phyloP scores from a whole-genome alignment of 2,113 vertebrate genomes.

The Hippolais icterina region DNA sequence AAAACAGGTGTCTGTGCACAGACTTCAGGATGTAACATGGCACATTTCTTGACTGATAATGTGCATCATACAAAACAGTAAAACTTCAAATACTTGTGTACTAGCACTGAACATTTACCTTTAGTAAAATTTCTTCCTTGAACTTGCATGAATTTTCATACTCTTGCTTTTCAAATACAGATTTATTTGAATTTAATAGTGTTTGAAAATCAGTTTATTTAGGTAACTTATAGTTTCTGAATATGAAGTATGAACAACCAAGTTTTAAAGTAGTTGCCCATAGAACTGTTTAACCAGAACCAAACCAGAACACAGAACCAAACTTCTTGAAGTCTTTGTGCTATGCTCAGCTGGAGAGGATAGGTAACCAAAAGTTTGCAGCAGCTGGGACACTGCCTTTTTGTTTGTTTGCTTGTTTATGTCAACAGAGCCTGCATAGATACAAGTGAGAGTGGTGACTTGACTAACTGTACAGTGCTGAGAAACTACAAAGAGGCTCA shows the following conservation, averaged over 20 bases:
- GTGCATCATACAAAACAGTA: not conserved
- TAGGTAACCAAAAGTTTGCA: fast-evolving
- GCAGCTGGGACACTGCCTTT: not conserved
- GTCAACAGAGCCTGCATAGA: conserved; percentile 88
- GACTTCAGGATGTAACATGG: not conserved
- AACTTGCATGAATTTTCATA: not conserved
- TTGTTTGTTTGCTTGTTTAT: not conserved
- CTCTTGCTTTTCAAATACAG: not conserved
- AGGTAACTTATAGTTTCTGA: not conserved
- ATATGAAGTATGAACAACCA: not conserved
- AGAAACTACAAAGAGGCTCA: conserved; percentile 89
- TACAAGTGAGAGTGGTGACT: conserved; percentile 89
- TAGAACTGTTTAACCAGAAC: not conserved
- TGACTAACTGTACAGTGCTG: conserved; percentile 83
- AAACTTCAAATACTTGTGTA: not conserved
- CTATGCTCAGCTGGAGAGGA: not conserved
- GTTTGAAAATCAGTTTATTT: not conserved
- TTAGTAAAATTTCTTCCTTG: not conserved
- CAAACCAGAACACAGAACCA: not conserved
- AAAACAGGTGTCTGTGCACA: not conserved
- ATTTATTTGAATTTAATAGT: not conserved
- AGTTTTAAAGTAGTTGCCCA: not conserved
- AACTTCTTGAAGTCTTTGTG: not conserved
- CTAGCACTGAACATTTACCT: not conserved
- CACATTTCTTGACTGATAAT: not conserved